Evolutionary conservation across 2,888 invertebrate genomes (phyloP).

Genomic region (Syrphus vitripennis): DNA sequence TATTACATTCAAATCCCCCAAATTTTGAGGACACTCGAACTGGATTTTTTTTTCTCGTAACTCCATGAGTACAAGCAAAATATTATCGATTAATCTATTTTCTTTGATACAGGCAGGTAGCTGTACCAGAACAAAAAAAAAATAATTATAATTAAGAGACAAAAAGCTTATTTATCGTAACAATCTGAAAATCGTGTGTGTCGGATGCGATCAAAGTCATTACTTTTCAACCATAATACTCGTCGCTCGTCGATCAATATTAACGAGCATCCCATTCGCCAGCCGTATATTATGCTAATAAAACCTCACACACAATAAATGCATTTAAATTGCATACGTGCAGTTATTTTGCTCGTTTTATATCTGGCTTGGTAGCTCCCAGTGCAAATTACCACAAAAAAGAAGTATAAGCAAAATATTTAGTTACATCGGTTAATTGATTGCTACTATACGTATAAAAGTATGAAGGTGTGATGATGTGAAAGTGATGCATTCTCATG

Average conservation of each 20-base stretch:
- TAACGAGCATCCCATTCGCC: conserved; percentile 57
- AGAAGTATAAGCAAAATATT: too few species aligned
- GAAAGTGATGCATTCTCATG: conserved; percentile 37
- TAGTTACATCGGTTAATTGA: conserved; percentile 41
- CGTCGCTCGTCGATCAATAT: conserved; percentile 50
- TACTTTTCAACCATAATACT: conserved; percentile 2
- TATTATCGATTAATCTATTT: too few species aligned
- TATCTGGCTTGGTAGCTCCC: conserved; percentile 21
- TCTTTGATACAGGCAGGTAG: too few species aligned
- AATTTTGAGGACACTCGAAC: too few species aligned
- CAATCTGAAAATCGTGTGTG: conserved; percentile 7
- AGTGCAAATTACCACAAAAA: conserved; percentile 27
- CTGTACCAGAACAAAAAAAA: too few species aligned
- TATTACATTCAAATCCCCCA: too few species aligned
- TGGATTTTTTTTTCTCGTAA: too few species aligned
- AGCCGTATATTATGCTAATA: conserved; percentile 60
- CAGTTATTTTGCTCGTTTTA: conserved; percentile 58
- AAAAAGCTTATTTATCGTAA: not conserved
- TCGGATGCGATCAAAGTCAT: conserved; percentile 58
- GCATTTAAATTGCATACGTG: conserved; percentile 67
- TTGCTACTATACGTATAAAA: not conserved
- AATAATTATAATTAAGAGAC: not conserved
- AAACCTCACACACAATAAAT: conserved; percentile 64
- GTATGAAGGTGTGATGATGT: conserved; percentile 49
- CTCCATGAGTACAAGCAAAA: too few species aligned